Percentiles rank a stretch among this genome's conserved stretches.
Evolutionary conservation across 2,113 vertebrate genomes (phyloP).

Genomic region (Sinocyclocheilus anshuiensis): DNA sequence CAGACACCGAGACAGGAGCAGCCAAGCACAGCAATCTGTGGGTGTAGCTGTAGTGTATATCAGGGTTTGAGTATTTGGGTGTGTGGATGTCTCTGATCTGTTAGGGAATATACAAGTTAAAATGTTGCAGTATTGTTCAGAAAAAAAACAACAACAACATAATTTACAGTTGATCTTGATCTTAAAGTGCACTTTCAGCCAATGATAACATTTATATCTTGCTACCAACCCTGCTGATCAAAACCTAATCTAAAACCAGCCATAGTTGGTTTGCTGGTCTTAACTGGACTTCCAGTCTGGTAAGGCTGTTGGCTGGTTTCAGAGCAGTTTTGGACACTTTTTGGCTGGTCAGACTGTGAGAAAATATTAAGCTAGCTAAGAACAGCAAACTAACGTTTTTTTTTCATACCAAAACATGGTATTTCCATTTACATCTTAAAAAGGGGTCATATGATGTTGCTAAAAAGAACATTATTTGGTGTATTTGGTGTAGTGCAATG

Average conservation of each 20-base stretch:
- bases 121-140: constrained; percentile 21
- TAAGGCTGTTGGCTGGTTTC: background rate
- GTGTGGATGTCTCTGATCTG: background rate
- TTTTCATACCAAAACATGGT: background rate
- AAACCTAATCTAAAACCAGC: background rate
- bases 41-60: constrained; percentile 8
- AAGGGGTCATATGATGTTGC: no score
- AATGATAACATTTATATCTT: background rate
- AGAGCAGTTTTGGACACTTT: background rate
- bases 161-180: background rate
- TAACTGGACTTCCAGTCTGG: background rate
- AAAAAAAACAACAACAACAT: background rate
- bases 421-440: background rate
- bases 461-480: no score
- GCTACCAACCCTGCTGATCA: background rate
- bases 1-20: constrained; percentile 48
- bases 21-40: constrained; percentile 49
- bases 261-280: background rate
- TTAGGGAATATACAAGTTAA: background rate
- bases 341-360: background rate
- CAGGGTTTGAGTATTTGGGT: constrained; percentile 15
- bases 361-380: background rate
- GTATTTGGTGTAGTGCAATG: no score
- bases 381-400: background rate
- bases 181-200: background rate